These are phyloP conservation scores for Eunapius fragilis DNA, from an alignment of 37 sponge, comb jelly and placozoan genomes.

Conservation along the genomic window DNA sequence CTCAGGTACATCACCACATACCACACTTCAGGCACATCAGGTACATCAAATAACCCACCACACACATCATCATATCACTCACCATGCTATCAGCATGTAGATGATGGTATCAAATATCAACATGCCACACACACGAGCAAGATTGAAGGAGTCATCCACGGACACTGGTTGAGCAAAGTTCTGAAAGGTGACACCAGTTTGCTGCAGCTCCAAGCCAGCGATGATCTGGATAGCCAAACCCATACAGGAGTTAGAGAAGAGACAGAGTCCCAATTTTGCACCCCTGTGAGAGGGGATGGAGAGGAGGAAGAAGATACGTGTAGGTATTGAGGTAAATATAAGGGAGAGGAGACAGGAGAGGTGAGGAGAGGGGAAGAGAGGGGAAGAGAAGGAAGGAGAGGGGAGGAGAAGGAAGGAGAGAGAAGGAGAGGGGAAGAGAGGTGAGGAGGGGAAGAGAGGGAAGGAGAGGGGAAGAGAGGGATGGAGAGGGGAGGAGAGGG, in stretches of 20 bases:
- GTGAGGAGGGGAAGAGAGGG: constrained; percentile 22
- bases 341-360: constrained; percentile 2
- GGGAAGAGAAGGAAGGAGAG: constrained; percentile 30
- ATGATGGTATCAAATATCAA: constrained; percentile 74
- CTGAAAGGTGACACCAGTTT: constrained; percentile 66
- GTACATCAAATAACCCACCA: no score
- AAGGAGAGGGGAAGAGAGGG: constrained; percentile 25
- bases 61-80: constrained; percentile 16
- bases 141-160: constrained; percentile 71
- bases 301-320: not conserved
- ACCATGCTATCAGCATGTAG: constrained; percentile 91
- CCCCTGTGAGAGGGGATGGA: constrained; percentile 49
- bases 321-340: not conserved
- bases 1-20: constrained; percentile 11
- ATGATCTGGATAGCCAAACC: constrained; percentile 73
- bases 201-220: constrained; percentile 63
- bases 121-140: constrained; percentile 80
- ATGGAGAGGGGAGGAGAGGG: constrained; percentile 39
- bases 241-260: constrained; percentile 86
- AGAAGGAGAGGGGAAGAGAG: constrained; percentile 28
- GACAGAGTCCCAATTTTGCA: constrained; percentile 56
- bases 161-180: constrained; percentile 71
- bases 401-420: constrained; percentile 48
- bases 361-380: constrained; percentile 12
- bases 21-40: constrained; percentile 6